Conservation (phyloP, 92 coral and sea anemone genomes). For the Actinostola sp. region DNA sequence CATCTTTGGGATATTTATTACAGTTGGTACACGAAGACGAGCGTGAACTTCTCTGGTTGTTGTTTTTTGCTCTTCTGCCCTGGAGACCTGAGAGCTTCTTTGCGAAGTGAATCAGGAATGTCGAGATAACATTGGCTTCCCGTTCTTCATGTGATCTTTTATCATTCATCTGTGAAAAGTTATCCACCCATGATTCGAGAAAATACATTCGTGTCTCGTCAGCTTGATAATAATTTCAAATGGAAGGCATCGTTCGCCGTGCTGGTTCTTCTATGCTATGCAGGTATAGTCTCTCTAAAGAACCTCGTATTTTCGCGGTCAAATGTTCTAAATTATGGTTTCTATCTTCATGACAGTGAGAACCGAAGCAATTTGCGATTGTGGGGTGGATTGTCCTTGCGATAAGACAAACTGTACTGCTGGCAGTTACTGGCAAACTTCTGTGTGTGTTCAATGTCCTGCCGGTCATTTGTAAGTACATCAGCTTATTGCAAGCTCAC, state of each 20-base stretch:
- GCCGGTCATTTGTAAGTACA: constrained; percentile 90
- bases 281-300: constrained; percentile 27
- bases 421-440: constrained; percentile 83
- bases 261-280: constrained; percentile 22
- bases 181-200: constrained; percentile 3
- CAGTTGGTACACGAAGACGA: neutral
- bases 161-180: neutral
- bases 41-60: too few relatives aligned
- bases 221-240: constrained; percentile 25
- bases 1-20: neutral
- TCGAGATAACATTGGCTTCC: neutral
- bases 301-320: neutral
- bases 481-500: neutral
- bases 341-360: constrained; percentile 36
- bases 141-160: neutral
- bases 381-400: constrained; percentile 89
- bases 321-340: neutral
- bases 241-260: neutral
- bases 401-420: constrained; percentile 85
- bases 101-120: constrained; percentile 33
- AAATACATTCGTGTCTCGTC: constrained; percentile 7
- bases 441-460: constrained; percentile 89
- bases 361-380: constrained; percentile 72
- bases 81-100: neutral
- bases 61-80: neutral